Percentiles rank a stretch among this genome's conserved stretches.
Conservation (phyloP, 2,797 vertebrate genomes). For the Lutjanus campechanus region DNA sequence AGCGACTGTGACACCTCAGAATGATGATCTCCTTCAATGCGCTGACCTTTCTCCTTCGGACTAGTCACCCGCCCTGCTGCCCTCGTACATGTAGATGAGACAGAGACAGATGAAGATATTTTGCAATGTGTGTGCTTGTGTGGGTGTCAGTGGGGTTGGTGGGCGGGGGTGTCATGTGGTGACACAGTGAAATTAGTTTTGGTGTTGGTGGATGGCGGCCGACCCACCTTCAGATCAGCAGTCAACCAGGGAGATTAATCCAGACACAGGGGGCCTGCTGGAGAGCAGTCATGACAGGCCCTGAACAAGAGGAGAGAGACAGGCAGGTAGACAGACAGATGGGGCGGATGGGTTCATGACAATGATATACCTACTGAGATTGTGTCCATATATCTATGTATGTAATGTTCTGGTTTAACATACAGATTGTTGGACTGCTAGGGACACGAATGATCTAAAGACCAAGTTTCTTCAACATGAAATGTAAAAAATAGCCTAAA, state of each 20-base stretch:
- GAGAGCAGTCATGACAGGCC: constrained; percentile 60
- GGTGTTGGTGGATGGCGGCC: constrained; percentile 65
- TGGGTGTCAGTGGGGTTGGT: constrained; percentile 46
- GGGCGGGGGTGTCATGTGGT: constrained; percentile 58
- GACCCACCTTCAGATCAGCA: constrained; percentile 74
- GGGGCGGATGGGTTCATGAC: constrained; percentile 46
- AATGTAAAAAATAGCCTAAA: constrained; percentile 12
- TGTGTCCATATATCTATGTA: constrained; percentile 57
- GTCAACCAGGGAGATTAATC: constrained; percentile 76
- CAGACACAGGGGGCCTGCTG: constrained; percentile 63
- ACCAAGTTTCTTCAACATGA: constrained; percentile 1
- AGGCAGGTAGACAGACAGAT: constrained; percentile 54
- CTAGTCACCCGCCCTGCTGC: constrained; percentile 67
- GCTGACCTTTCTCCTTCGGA: constrained; percentile 83
- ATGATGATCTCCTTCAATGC: constrained; percentile 82
- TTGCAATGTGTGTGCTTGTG: constrained; percentile 67
- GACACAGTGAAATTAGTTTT: constrained; percentile 80
- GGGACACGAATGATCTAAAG: constrained; percentile 33
- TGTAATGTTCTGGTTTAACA: constrained; percentile 50
- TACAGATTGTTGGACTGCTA: constrained; percentile 45
- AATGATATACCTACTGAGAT: constrained; percentile 52
- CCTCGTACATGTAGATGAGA: constrained; percentile 85
- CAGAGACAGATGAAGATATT: constrained; percentile 85
- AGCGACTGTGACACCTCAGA: constrained; percentile 75
- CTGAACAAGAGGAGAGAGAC: constrained; percentile 54